A percentile compares a stretch with the other conserved stretches of the same genome.
Conservation (phyloP, 2,888 invertebrate species). For the Pristionchus exspectatus region DNA sequence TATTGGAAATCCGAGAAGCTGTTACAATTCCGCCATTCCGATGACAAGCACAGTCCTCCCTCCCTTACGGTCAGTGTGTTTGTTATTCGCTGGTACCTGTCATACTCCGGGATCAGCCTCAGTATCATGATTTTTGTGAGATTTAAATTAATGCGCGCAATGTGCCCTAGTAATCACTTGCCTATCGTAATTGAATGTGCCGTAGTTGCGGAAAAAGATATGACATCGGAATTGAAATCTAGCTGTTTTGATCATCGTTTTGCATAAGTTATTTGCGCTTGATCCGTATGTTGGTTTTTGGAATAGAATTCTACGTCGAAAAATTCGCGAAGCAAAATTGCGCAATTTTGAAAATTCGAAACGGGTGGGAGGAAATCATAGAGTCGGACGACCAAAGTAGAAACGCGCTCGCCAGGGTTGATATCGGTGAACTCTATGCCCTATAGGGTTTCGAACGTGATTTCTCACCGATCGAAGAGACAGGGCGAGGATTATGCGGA, state of each 20-base stretch:
- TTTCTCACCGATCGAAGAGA: background rate
- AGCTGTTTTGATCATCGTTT: no score
- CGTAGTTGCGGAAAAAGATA: no score
- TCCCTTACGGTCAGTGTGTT: background rate
- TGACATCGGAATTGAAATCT: no score
- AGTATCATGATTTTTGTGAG: background rate
- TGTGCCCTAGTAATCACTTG: no score
- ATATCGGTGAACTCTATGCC: background rate
- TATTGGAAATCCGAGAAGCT: constrained; percentile 45
- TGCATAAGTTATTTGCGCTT: no score
- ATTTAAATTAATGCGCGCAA: no score
- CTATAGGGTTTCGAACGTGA: background rate
- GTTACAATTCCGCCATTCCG: background rate
- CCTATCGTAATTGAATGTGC: no score
- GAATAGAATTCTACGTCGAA: no score
- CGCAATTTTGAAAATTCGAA: background rate
- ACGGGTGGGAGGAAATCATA: background rate
- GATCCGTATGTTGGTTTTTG: no score
- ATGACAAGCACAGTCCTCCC: background rate
- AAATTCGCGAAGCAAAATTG: background rate
- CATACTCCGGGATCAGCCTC: background rate
- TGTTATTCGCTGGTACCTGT: background rate
- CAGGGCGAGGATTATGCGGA: background rate
- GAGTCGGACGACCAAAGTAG: background rate
- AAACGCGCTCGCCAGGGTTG: background rate